phyloP scores from a whole-genome alignment of 2,113 vertebrate species.

The Microcebus murinus region DNA sequence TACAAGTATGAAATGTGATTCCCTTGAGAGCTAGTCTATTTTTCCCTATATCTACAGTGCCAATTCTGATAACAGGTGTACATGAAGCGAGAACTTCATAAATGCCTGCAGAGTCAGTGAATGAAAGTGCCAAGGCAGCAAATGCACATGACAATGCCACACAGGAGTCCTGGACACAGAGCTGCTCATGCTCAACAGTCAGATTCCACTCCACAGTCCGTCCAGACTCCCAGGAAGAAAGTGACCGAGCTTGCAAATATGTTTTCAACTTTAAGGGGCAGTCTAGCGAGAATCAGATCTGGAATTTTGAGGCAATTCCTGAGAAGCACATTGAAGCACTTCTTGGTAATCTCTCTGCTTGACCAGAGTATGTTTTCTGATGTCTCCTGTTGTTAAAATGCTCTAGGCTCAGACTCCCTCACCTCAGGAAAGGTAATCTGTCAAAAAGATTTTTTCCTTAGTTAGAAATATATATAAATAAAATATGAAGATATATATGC shows the following conservation, averaged over 20 bases:
- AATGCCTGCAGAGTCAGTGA: background rate
- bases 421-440: background rate
- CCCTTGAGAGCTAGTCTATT: background rate
- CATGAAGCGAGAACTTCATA: background rate
- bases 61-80: background rate
- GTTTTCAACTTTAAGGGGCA: background rate
- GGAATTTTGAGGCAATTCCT: background rate
- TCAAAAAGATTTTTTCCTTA: background rate
- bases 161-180: background rate
- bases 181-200: rapidly evolving
- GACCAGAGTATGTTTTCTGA: background rate
- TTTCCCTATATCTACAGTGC: background rate
- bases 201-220: too few relatives aligned
- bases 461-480: constrained; percentile 12
- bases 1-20: background rate
- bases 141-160: too few relatives aligned
- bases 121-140: background rate
- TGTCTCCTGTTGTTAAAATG: background rate
- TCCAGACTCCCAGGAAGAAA: background rate
- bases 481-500: background rate
- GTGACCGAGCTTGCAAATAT: background rate
- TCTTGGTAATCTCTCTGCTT: background rate
- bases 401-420: background rate
- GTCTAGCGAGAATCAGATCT: background rate
- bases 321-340: background rate